Percentiles rank a stretch among this genome's conserved stretches.
These are phyloP conservation scores for Arizona elegans DNA, from an alignment of 2,113 vertebrate species.

Conservation along the genomic window DNA sequence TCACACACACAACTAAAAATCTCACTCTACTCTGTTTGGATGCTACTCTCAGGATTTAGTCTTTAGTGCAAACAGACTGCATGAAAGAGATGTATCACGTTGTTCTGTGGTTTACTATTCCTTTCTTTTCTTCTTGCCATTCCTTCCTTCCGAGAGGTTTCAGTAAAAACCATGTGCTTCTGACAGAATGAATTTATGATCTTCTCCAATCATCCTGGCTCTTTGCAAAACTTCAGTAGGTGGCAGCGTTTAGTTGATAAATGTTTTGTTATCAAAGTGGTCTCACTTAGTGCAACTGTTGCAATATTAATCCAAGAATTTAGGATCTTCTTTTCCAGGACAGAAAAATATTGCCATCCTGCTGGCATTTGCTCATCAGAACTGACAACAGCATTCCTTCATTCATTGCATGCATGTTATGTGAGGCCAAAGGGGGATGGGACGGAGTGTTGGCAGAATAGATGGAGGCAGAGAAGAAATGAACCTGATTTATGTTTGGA, in stretches of 20 bases:
- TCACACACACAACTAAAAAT: neutral
- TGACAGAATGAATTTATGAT: slow-evolving; percentile 78
- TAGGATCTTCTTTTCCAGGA: slow-evolving; percentile 74
- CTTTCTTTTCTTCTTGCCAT: slow-evolving; percentile 35
- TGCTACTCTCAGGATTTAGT: slow-evolving; percentile 55
- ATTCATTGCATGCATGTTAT: slow-evolving; percentile 22
- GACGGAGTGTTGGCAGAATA: neutral
- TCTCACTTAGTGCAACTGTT: slow-evolving; percentile 79
- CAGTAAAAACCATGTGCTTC: slow-evolving; percentile 73
- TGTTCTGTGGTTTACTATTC: slow-evolving; percentile 68
- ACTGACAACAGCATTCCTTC: slow-evolving; percentile 67
- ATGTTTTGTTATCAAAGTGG: slow-evolving; percentile 81
- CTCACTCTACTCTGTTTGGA: slow-evolving; percentile 33
- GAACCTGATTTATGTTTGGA: slow-evolving; percentile 44
- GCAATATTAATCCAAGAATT: slow-evolving; percentile 83
- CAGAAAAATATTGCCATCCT: slow-evolving; percentile 71
- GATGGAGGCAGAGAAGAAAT: slow-evolving; percentile 25
- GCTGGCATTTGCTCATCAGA: slow-evolving; percentile 72
- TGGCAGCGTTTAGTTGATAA: slow-evolving; percentile 84
- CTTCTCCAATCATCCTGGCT: slow-evolving; percentile 78
- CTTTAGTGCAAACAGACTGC: slow-evolving; percentile 50
- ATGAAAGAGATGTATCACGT: slow-evolving; percentile 66
- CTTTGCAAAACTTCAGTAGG: slow-evolving; percentile 83
- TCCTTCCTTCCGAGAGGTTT: slow-evolving; percentile 48
- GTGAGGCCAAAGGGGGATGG: slow-evolving; percentile 38